Evolutionary conservation across 1,140 invertebrate genomes (phyloP).

Genomic region (Andrena cerasifolii): DNA sequence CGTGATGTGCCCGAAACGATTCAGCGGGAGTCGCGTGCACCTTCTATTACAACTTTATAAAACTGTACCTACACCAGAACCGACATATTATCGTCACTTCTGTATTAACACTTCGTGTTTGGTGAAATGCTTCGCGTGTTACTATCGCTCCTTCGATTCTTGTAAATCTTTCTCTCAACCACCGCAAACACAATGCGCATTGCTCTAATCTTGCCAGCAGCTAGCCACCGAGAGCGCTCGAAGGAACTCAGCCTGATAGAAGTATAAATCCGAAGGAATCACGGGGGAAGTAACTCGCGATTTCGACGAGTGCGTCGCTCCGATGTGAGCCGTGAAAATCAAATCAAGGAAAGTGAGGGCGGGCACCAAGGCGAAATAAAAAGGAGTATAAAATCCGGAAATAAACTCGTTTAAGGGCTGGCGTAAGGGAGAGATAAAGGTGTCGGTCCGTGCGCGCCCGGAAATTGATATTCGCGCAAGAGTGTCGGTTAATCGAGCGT

Average conservation of each 20-base stretch:
- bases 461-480: constrained; percentile 61
- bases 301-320: background rate
- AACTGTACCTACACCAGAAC: constrained; percentile 40
- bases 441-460: constrained; percentile 38
- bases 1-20: constrained; percentile 2
- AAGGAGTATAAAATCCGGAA: constrained; percentile 35
- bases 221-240: background rate
- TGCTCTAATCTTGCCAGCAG: background rate
- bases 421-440: constrained; percentile 32
- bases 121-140: too few species aligned
- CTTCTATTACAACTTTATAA: constrained; percentile 44
- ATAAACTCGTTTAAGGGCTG: constrained; percentile 18
- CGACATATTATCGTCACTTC: constrained; percentile 47
- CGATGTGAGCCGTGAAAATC: background rate
- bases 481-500: constrained; percentile 59
- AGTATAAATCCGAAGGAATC: constrained; percentile 4
- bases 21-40: constrained; percentile 34
- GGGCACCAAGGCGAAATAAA: constrained; percentile 46
- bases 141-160: too few species aligned
- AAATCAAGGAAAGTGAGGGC: constrained; percentile 19
- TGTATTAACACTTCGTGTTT: too few species aligned
- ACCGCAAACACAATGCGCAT: constrained; percentile 5
- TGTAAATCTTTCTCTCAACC: too few species aligned
- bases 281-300: background rate
- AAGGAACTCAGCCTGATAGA: background rate